Evolutionary conservation across 2,113 vertebrate species (phyloP), one percentile per base, ranked within the genome.

Genomic region (Pyrgilauda ruficollis): DNA sequence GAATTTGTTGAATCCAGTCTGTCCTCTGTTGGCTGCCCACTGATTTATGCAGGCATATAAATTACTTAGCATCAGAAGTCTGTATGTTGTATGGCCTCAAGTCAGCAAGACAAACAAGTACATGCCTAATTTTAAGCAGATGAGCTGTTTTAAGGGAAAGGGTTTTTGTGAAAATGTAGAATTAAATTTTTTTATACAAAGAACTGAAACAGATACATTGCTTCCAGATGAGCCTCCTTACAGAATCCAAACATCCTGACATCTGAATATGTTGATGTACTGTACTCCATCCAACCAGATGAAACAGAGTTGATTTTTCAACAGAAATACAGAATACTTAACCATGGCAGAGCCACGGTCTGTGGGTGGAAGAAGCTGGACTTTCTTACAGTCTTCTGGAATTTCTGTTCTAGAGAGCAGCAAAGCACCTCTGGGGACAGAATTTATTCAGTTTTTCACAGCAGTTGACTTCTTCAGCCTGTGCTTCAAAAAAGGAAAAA

Each of bases 81-180:
- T 89, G 61, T 75, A 18, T 84, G 39, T 68, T 87, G 31, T 50
- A 84, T 76, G 66, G 86, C 66, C 64, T 89, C 90, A 79, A 96
- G 69, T 93, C 77, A 92, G 52, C 58, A 94, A 94, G 88, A 72
- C 86, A 92, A 92, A 93, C 56, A 95, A 91, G 69, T 87, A 81
- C 37, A 84, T 73, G 76, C 61, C 16, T 96, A 96, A 96, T 91
- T 95, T 93, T 95, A 94, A 96, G 93, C 92, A 96, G 85, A 95
- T 94, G 86, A 91, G 18, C 73, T 89, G 20, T 69, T 92, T 56
- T 46, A 84, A 89, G 58, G 66, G 69, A 93, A 89, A 78, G 23
- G 33, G 12, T 21, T 70, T 96, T 96, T 7, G 8, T 84, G 70
- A 89, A 95, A 89, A 96, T 84, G 87, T 89, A 92, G 53, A 93